Base-by-base conservation (phyloP, 2,888 invertebrate genomes). In the Apotomis betuletana region DNA sequence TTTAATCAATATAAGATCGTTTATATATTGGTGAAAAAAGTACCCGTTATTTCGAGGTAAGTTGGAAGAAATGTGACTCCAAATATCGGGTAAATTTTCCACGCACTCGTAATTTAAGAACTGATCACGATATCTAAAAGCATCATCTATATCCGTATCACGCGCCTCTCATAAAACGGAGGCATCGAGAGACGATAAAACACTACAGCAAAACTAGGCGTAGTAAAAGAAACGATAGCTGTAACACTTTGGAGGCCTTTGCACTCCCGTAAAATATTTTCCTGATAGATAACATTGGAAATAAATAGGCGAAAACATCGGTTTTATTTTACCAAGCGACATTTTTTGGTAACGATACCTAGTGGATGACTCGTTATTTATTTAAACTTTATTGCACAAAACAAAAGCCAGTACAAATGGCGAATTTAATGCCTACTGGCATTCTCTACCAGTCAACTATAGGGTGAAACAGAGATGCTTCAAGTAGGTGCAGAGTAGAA, bases 151-250 rank as follows among this genome's bases (percentile, higher is more conserved):
- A 67, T 27, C 46, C 71, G 10, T 57, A 67, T 57, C 71, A 71
- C 71, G 71, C 61, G 41, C 41, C 6, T 61, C 61, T 67, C 67
- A 62, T 71, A 67, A 71, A 62, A 36, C 10, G 41, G 57, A 67
- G 59, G 64, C 63, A 52, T 44, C 64, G 52, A 51, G 58, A 9
- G 51, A 52, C 64, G 63, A 64, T 70, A 64, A 70, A 70, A 64
- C 10, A 67, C 49, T 38, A 15, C 9, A 70, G 70, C 36, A 62
- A 70, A 71, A 62, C 61, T 62, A 57, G 55, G 13, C 13, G 60
- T 54, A 67, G 51, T 57, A 55, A 71, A 71, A 67, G 41, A 57
- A 55, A 59, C 9, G n/a, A 15, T 54, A 13, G 10, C 36, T 46
- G 27, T 46, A 46, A 9, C 55, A 55, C 3, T 10, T 49, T 49